Conservation (phyloP, 30 jellyfish, hydroid and myxozoan species). For the Cassiopea xamachana region DNA sequence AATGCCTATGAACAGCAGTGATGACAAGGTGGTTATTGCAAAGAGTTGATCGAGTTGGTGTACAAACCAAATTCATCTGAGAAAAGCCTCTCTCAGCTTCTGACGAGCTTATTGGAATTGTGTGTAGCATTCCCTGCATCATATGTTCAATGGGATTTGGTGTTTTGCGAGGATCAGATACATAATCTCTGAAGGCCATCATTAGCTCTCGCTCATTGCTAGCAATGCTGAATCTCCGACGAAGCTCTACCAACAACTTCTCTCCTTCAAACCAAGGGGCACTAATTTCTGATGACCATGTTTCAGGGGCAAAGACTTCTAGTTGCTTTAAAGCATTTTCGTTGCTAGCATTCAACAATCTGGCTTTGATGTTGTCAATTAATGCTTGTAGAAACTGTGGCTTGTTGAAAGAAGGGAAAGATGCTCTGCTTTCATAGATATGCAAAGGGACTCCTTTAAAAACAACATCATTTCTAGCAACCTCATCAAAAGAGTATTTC, state of each 20-base stretch:
- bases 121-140: slow-evolving; percentile 31
- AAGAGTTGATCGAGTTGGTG: background rate
- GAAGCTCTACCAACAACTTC: slow-evolving; percentile 10
- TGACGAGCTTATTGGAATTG: slow-evolving; percentile 56
- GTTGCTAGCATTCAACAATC: slow-evolving; percentile 43
- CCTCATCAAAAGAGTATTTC: slow-evolving; percentile 39
- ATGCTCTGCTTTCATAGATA: slow-evolving; percentile 23
- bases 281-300: slow-evolving; percentile 40
- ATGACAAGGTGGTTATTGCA: slow-evolving; percentile 16
- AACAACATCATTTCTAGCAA: slow-evolving; percentile 13
- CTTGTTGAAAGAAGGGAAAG: slow-evolving; percentile 48
- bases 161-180: slow-evolving; percentile 39
- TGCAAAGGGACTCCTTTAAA: slow-evolving; percentile 30
- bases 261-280: slow-evolving; percentile 65
- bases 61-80: slow-evolving; percentile 62
- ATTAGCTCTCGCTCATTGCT: slow-evolving; percentile 23
- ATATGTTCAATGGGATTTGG: slow-evolving; percentile 22
- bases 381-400: slow-evolving; percentile 46
- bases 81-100: slow-evolving; percentile 75
- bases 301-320: slow-evolving; percentile 33
- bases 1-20: slow-evolving; percentile 18
- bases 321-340: slow-evolving; percentile 10
- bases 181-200: slow-evolving; percentile 34
- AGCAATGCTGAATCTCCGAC: slow-evolving; percentile 37
- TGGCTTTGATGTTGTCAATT: slow-evolving; percentile 50